Evolutionary conservation across 2,888 invertebrate species (phyloP).

Genomic region (Julus scandinavius): DNA sequence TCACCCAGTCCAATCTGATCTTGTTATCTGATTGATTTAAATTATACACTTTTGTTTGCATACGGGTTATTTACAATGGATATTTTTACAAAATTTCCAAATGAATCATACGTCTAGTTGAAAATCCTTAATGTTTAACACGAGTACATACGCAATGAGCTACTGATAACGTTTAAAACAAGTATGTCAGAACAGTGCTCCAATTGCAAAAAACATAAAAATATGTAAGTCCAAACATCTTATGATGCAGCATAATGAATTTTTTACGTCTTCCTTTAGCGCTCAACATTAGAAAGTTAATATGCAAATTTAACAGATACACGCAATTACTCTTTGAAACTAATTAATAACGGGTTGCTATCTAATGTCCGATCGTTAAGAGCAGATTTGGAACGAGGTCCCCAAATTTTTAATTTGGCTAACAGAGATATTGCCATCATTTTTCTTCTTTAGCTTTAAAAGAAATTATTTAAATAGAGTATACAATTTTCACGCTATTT

Average conservation of each 20-base stretch:
- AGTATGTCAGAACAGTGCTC: neutral
- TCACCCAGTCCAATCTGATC: neutral
- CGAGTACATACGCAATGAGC: neutral
- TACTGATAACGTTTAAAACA: neutral
- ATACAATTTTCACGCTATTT: slow-evolving; percentile 40
- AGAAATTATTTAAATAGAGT: neutral
- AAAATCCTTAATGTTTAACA: neutral
- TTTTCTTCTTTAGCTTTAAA: slow-evolving; percentile 11
- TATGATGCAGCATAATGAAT: neutral
- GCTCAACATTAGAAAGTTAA: neutral
- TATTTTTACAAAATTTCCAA: neutral
- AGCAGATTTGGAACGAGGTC: slow-evolving; percentile 32
- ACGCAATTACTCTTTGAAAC: neutral
- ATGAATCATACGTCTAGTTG: neutral
- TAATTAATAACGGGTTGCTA: slow-evolving; percentile 27
- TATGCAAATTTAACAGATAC: neutral
- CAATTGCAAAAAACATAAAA: neutral
- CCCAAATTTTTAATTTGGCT: neutral
- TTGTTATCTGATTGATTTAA: neutral
- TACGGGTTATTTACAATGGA: neutral
- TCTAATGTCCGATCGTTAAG: slow-evolving; percentile 10
- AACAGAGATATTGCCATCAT: slow-evolving; percentile 16
- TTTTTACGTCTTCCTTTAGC: neutral
- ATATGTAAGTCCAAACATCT: neutral
- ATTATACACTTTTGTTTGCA: neutral